Evolutionary conservation across 2,888 invertebrate genomes (phyloP), one percentile per base, ranked within the genome.

Genomic region (Notodonta dromedarius): DNA sequence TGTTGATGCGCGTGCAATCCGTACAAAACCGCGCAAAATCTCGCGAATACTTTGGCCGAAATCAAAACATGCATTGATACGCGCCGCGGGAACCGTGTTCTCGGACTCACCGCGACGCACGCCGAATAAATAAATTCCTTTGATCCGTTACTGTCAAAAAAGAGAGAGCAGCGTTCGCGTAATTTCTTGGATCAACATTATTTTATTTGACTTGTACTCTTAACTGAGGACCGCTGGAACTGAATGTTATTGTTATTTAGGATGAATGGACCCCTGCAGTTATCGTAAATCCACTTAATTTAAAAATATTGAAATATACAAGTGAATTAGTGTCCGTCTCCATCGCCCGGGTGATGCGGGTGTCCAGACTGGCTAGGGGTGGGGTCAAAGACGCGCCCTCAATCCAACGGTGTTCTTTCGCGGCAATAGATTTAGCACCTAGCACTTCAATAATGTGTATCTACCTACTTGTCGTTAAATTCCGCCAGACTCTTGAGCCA

Each of bases 11-110:
- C 81, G 76, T 75, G 79, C 78, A 74, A 80, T 82, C 79, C 79
- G 73, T 71, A 77, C 85, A 84, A 85, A 88, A 86, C 83, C 85
- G 82, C 77, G 83, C 83, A 77, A 87, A 89, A 91, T 91, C 90
- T 90, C 85, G 88, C 85, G 82, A 90, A 90, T 79, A 82, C 76
- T 78, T 77, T 84, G 82, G 74, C 69, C 78, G 69, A 79, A 82
- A 82, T 82, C 87, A 88, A 88, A 92, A 92, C 90, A 91, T 76
- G 72, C 77, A 80, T 82, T 80, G 79, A 83, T 78, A 78, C 77
- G 71, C 75, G 70, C 66, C 70, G 71, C 76, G 75, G 80, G 79
- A 83, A 83, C 79, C 78, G 73, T 62, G 73, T 73, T 76, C 64
- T 77, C 69, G 62, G 71, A 74, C 67, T 63, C 67, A 67, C 68